These are phyloP conservation scores for Pampus argenteus DNA, from an alignment of 2,797 vertebrate species.

Conservation along the genomic window DNA sequence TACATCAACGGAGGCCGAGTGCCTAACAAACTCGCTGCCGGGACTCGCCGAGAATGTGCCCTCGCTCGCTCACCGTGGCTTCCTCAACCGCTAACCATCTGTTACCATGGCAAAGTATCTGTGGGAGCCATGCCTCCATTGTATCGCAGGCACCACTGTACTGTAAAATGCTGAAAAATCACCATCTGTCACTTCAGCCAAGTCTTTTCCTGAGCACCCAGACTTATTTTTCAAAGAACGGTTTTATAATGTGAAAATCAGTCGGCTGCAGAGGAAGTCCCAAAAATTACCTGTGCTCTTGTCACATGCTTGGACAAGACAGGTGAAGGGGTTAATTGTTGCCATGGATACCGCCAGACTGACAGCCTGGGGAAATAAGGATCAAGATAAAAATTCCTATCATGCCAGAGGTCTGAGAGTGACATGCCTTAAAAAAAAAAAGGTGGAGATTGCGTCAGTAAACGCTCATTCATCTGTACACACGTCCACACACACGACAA, in stretches of 20 bases:
- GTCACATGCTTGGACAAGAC: background rate
- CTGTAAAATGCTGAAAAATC: slow-evolving; percentile 58
- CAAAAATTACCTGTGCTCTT: background rate
- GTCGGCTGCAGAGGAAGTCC: background rate
- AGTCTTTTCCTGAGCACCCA: background rate
- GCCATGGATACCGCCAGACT: slow-evolving; percentile 48
- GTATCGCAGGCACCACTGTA: slow-evolving; percentile 60
- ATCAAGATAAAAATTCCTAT: slow-evolving; percentile 37
- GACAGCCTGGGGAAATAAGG: slow-evolving; percentile 41
- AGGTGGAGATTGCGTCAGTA: background rate
- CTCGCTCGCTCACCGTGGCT: slow-evolving; percentile 45
- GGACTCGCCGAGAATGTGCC: slow-evolving; percentile 48
- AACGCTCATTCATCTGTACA: background rate
- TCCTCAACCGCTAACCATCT: slow-evolving; percentile 66
- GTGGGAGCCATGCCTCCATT: slow-evolving; percentile 56
- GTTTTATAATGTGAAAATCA: slow-evolving; percentile 11
- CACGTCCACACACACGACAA: background rate
- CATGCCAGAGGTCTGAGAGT: background rate
- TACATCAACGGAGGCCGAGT: slow-evolving; percentile 49
- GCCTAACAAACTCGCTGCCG: slow-evolving; percentile 56
- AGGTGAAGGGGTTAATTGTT: slow-evolving; percentile 11
- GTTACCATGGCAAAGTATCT: slow-evolving; percentile 66
- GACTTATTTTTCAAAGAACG: slow-evolving; percentile 11
- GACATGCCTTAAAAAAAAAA: slow-evolving; percentile 4
- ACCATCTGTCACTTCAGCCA: slow-evolving; percentile 62